These are phyloP conservation scores for Clupea harengus DNA, from an alignment of 2,113 vertebrate genomes.

Conservation along the genomic window DNA sequence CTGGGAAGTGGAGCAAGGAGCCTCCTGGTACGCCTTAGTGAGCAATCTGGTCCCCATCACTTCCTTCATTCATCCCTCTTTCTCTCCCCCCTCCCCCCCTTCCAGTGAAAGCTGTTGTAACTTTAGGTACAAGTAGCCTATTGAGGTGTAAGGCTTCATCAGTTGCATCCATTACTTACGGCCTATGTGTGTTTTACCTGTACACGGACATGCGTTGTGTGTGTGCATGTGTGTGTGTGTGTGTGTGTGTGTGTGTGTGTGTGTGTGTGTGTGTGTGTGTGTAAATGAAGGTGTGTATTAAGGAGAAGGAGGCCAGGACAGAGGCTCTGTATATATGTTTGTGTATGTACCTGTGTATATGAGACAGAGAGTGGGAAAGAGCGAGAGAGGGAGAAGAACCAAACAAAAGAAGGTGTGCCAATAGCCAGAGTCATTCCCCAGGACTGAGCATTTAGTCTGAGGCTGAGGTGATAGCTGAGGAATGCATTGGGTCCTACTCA, in stretches of 20 bases:
- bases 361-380: neutral
- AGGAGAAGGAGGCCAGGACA: neutral
- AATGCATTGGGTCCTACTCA: neutral
- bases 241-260: neutral
- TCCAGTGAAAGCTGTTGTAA: neutral
- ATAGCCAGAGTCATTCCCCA: neutral
- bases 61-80: neutral
- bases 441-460: neutral
- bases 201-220: neutral
- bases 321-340: neutral
- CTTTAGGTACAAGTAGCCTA: neutral
- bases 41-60: neutral
- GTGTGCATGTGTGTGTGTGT: neutral
- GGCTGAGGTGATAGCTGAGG: neutral
- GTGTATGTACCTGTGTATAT: neutral
- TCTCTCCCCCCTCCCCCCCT: neutral
- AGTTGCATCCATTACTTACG: neutral
- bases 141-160: neutral
- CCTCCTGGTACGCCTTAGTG: constrained; percentile 3
- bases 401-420: neutral
- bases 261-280: neutral
- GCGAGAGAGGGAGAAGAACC: neutral
- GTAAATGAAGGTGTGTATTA: neutral
- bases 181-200: neutral
- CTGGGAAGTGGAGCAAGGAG: neutral